Evolutionary conservation across 2,113 vertebrate species (phyloP), one percentile per base, ranked within the genome.

Genomic region (Melanostigma gelatinosum): DNA sequence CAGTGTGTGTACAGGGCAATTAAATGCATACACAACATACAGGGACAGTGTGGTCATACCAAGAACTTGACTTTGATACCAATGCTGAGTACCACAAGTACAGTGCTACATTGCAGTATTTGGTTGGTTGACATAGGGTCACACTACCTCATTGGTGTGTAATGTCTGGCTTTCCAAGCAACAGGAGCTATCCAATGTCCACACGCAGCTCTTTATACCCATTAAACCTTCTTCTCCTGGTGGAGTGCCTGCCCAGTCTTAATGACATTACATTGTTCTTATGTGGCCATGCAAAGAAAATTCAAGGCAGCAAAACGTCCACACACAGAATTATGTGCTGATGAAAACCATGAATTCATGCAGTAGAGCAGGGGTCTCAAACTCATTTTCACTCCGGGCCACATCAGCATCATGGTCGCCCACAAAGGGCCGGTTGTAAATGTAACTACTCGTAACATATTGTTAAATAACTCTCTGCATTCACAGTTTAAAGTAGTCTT

Each of bases 11-110:
- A 78, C 73, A 62, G 61, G 71, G 48, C 34, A 40, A 8, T 63
- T 40, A 13, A 64, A 13, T 75, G 78, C 63, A 58, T 75, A 76
- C 86, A 77, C 72, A 91, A 71, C 80, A 80, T 57, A 83, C 81
- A 77, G 6, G 22, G 70, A 13, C 36, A 70, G 58, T 71, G 76
- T 42, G 6, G 10, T 64, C 62, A 60, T 50, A 46, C 20, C 42
- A 63, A 4, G 61, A 70, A 57, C 24, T 6, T 55, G 72, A 80
- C 66, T 72, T 78, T 79, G 48, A 80, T 74, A 60, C 79, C 61
- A 85, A 6, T 82, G 60, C 75, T 22, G 61, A 42, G 34, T 38
- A 42, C 18, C 24, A 57, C 11, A n/a, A 12, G 1, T 50, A 50
- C 13, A 57, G 27, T 29, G 36, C 16, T 27, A n/a, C 7, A 42